Conservation (phyloP, 1,140 invertebrate genomes). For the Himalopsyche phryganea region DNA sequence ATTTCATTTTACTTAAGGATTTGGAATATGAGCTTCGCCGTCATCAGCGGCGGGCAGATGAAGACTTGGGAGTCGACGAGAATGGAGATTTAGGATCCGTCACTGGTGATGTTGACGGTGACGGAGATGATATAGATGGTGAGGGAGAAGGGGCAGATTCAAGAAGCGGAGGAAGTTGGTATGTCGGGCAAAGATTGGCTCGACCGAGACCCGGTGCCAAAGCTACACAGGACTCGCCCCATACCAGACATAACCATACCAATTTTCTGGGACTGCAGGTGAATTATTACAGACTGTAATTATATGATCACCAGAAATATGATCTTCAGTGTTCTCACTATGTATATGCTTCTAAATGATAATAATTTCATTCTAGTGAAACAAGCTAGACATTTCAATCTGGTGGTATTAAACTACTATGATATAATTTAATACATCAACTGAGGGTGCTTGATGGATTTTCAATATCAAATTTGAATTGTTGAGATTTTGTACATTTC, state of each 20-base stretch:
- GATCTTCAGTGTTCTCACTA: too few relatives aligned
- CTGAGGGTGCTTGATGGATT: too few relatives aligned
- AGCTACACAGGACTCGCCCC: slow-evolving; percentile 52
- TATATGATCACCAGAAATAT: too few relatives aligned
- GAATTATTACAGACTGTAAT: slow-evolving; percentile 5
- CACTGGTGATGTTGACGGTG: slow-evolving; percentile 31
- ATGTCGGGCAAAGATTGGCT: slow-evolving; percentile 75
- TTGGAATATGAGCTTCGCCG: slow-evolving; percentile 80
- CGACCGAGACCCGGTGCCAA: slow-evolving; percentile 47
- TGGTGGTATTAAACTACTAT: too few relatives aligned
- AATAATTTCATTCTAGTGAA: too few relatives aligned
- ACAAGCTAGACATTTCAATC: too few relatives aligned
- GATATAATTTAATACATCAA: too few relatives aligned
- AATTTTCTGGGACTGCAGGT: slow-evolving; percentile 55
- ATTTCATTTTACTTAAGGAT: slow-evolving; percentile 51
- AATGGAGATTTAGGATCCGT: slow-evolving; percentile 6
- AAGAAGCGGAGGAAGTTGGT: slow-evolving; percentile 60
- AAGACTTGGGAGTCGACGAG: slow-evolving; percentile 37
- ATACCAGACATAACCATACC: slow-evolving; percentile 52
- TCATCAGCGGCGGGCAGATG: slow-evolving; percentile 41
- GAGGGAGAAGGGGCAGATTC: slow-evolving; percentile 34
- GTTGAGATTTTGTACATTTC: too few relatives aligned
- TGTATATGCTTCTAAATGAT: too few relatives aligned
- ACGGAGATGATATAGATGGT: slow-evolving; percentile 21
- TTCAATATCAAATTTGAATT: too few relatives aligned